Conservation (phyloP, 2,888 invertebrate species). For the Chymomyza fuscimana region DNA sequence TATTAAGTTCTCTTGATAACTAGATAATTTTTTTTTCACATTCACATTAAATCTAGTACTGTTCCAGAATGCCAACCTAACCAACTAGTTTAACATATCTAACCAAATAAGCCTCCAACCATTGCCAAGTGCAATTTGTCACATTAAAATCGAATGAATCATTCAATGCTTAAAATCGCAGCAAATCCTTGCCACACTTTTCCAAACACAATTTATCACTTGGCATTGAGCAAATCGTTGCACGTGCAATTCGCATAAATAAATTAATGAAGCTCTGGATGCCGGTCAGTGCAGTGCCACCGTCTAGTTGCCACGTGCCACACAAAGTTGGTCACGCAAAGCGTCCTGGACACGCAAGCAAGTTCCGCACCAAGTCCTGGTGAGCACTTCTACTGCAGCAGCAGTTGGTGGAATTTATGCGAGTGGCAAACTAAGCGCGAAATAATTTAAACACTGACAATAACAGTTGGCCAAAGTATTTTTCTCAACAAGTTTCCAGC, state of each 20-base stretch:
- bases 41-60: too few species aligned
- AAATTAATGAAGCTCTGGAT: conserved; percentile 67
- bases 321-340: not conserved
- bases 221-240: conserved; percentile 65
- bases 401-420: conserved; percentile 65
- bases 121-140: conserved; percentile 26
- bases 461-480: conserved; percentile 66
- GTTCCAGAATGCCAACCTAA: too few species aligned
- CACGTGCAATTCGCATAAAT: conserved; percentile 75
- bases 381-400: conserved; percentile 21
- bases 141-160: conserved; percentile 54
- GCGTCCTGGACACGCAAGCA: conserved; percentile 9
- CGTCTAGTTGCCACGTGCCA: not conserved
- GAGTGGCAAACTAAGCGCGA: conserved; percentile 69
- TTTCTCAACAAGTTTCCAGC: conserved; percentile 54
- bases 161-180: conserved; percentile 41
- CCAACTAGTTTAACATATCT: too few species aligned
- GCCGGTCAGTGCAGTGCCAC: not conserved
- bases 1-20: too few species aligned
- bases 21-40: too few species aligned
- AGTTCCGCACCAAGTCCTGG: not conserved
- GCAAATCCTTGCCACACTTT: conserved; percentile 34
- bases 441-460: conserved; percentile 76
- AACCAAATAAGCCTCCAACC: not conserved
- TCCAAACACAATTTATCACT: conserved; percentile 69